Evolutionary conservation across 2,888 invertebrate genomes (phyloP).

Genomic region (Tenthredo livida): DNA sequence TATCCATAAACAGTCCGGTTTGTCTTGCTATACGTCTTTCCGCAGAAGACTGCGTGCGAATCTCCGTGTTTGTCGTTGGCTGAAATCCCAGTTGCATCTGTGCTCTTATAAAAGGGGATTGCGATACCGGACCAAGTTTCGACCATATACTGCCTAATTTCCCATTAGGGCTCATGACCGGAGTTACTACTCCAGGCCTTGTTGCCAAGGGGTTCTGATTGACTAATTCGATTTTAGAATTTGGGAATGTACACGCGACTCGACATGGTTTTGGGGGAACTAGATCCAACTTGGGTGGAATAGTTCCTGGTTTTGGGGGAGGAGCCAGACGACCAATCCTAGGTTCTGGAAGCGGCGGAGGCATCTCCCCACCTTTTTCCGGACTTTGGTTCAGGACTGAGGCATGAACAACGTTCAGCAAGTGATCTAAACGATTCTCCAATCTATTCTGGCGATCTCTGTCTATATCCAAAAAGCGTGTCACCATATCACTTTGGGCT

Average conservation of each 20-base stretch:
- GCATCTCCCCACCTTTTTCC: constrained; percentile 63
- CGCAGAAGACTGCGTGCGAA: constrained; percentile 73
- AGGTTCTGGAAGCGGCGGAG: constrained; percentile 61
- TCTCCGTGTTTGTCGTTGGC: constrained; percentile 58
- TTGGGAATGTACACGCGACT: constrained; percentile 71
- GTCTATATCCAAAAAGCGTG: constrained; percentile 73
- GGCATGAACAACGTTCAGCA: constrained; percentile 73
- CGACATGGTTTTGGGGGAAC: constrained; percentile 76
- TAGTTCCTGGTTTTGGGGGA: constrained; percentile 72
- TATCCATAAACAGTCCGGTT: constrained; percentile 62
- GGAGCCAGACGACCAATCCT: constrained; percentile 69
- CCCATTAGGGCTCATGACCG: constrained; percentile 66
- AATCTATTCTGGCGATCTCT: constrained; percentile 74
- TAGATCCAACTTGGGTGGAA: constrained; percentile 74
- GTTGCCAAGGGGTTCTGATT: constrained; percentile 70
- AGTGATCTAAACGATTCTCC: constrained; percentile 74
- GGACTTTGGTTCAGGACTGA: constrained; percentile 70
- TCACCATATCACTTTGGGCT: constrained; percentile 75
- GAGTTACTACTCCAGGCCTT: constrained; percentile 73
- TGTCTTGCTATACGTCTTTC: constrained; percentile 73
- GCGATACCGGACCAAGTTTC: constrained; percentile 75
- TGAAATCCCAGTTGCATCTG: constrained; percentile 73
- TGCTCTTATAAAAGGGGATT: constrained; percentile 75
- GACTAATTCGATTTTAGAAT: constrained; percentile 67
- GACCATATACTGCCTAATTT: constrained; percentile 73